These are phyloP conservation scores for Habrosyne pyritoides DNA, from an alignment of 2,888 invertebrate species.

Conservation along the genomic window DNA sequence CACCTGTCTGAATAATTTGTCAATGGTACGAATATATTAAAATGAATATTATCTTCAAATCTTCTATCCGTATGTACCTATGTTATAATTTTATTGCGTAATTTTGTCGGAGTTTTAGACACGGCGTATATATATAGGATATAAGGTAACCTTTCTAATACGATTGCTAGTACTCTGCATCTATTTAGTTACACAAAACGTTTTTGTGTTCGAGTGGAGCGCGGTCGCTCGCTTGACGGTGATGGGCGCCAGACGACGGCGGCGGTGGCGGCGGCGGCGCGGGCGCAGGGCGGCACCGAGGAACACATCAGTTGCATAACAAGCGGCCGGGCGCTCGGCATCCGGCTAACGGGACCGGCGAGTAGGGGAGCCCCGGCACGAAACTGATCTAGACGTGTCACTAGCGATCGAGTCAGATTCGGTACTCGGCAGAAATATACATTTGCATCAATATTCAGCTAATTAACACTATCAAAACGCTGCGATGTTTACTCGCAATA, in stretches of 20 bases:
- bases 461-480: conserved; percentile 29
- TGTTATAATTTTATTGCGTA: conserved; percentile 11
- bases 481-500: conserved; percentile 33
- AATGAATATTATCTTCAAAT: not conserved
- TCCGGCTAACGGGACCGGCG: conserved; percentile 74
- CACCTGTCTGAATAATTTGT: no score
- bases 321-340: conserved; percentile 56
- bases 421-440: conserved; percentile 46
- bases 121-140: conserved; percentile 15
- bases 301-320: conserved; percentile 76
- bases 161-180: conserved; percentile 4
- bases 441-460: conserved; percentile 47
- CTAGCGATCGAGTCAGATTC: conserved; percentile 39
- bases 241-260: conserved; percentile 10
- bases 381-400: conserved; percentile 47
- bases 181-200: conserved; percentile 24
- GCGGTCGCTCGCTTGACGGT: conserved; percentile 33
- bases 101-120: conserved; percentile 8
- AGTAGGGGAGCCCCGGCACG: conserved; percentile 42
- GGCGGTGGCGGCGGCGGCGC: conserved; percentile 28
- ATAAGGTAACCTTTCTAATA: conserved; percentile 34
- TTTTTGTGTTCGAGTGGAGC: conserved; percentile 26
- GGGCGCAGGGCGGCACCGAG: conserved; percentile 36
- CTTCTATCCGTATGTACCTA: conserved; percentile 4
- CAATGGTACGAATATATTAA: no score